Conservation (phyloP, 1,140 invertebrate genomes). For the Linepithema humile region DNA sequence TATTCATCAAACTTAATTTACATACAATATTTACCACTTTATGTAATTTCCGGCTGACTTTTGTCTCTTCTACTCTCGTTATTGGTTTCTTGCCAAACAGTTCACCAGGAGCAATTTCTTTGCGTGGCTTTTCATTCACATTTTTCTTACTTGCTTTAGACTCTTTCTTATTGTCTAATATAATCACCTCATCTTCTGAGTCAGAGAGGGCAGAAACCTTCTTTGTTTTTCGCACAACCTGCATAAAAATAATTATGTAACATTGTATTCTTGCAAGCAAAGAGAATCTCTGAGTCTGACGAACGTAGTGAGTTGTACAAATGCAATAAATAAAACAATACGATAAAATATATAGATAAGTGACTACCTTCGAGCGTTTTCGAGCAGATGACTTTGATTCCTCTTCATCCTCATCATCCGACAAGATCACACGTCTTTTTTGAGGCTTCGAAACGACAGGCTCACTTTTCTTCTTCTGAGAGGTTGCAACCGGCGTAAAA, state of each 20-base stretch:
- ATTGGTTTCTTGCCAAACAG: slow-evolving; percentile 82
- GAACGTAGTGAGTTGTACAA: background rate
- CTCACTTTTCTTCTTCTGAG: background rate
- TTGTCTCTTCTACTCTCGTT: slow-evolving; percentile 73
- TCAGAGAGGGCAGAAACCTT: slow-evolving; percentile 72
- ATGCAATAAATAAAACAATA: background rate
- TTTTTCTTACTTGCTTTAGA: slow-evolving; percentile 1
- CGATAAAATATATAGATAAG: background rate
- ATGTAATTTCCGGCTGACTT: slow-evolving; percentile 64
- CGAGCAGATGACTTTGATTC: slow-evolving; percentile 1
- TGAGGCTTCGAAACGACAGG: slow-evolving; percentile 4
- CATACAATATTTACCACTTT: slow-evolving; percentile 55
- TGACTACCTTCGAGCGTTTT: slow-evolving; percentile 62
- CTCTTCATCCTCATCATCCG: slow-evolving; percentile 76
- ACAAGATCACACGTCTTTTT: slow-evolving; percentile 71
- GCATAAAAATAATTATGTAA: background rate
- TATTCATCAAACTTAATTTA: background rate
- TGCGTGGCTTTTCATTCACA: slow-evolving; percentile 30
- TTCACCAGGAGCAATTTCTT: slow-evolving; percentile 68
- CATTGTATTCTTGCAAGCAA: background rate
- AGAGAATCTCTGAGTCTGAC: too few relatives aligned
- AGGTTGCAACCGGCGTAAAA: slow-evolving; percentile 47
- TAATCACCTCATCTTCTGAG: slow-evolving; percentile 78
- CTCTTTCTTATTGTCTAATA: background rate
- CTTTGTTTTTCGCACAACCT: slow-evolving; percentile 24